Conservation (phyloP, 2,113 vertebrate genomes). For the Aldabrachelys gigantea region DNA sequence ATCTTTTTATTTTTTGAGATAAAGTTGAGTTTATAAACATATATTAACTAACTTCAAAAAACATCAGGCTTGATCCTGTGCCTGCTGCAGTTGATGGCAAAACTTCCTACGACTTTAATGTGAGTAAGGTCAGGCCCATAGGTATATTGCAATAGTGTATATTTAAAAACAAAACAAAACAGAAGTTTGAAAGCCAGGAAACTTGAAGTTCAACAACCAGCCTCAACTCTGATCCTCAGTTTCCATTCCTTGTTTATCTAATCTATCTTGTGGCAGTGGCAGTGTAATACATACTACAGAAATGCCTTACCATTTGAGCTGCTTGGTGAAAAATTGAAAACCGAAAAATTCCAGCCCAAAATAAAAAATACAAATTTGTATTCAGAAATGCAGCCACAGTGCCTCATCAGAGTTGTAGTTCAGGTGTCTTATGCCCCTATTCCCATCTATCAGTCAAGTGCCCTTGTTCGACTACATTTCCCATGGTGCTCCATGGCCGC, state of each 20-base stretch:
- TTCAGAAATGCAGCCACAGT: neutral
- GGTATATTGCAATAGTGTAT: neutral
- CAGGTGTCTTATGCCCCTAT: neutral
- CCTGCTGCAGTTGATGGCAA: neutral
- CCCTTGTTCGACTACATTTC: neutral
- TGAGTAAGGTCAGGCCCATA: neutral
- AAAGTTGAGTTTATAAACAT: constrained; percentile 37
- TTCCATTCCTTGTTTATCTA: neutral
- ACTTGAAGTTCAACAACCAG: neutral
- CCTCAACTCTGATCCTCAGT: neutral
- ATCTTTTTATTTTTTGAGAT: constrained; percentile 20
- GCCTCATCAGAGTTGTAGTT: neutral
- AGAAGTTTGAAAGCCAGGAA: neutral
- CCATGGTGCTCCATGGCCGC: too few relatives aligned
- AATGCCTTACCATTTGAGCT: neutral
- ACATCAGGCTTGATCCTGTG: constrained; percentile 36
- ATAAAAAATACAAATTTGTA: neutral
- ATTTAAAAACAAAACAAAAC: neutral
- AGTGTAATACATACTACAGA: neutral
- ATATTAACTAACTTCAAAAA: constrained; percentile 30
- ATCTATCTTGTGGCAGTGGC: neutral
- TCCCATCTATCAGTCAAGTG: neutral
- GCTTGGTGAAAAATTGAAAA: neutral
- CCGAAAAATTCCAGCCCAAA: neutral
- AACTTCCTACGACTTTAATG: neutral